Conservation (phyloP, 2,113 vertebrate genomes). For the Perccottus glenii region DNA sequence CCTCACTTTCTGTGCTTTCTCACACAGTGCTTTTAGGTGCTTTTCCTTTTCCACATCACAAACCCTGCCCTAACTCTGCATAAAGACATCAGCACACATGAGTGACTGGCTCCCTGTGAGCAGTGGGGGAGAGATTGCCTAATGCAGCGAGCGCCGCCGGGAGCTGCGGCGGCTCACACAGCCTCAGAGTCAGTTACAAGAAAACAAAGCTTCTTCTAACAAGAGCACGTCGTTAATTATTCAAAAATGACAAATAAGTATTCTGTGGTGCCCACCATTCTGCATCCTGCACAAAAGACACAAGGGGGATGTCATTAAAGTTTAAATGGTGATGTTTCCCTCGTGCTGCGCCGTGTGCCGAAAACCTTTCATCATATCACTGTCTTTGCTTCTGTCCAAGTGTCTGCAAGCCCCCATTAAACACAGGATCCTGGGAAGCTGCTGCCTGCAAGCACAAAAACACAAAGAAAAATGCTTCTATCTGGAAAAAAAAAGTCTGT, state of each 20-base stretch:
- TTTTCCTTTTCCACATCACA: not conserved
- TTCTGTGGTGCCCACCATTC: conserved; percentile 26
- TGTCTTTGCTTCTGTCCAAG: conserved; percentile 28
- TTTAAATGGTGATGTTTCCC: conserved; percentile 35
- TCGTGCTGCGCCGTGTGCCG: not conserved
- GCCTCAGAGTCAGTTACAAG: conserved; percentile 45
- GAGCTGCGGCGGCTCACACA: conserved; percentile 43
- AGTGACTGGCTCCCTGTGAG: conserved; percentile 34
- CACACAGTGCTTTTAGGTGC: not conserved
- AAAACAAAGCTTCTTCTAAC: conserved; percentile 61
- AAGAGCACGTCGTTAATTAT: conserved; percentile 61
- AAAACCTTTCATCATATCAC: conserved; percentile 45
- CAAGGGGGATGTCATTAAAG: conserved; percentile 38
- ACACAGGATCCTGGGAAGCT: conserved; percentile 23
- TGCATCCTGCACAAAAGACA: conserved; percentile 26
- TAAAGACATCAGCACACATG: conserved; percentile 47
- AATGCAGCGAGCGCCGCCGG: conserved; percentile 38
- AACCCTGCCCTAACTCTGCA: conserved; percentile 24
- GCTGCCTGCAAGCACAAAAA: conserved; percentile 17
- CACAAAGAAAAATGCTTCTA: conserved; percentile 4
- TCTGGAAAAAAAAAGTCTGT: not conserved
- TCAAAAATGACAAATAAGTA: conserved; percentile 61
- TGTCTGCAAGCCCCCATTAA: conserved; percentile 50
- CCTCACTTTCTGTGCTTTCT: not conserved
- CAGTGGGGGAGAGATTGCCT: conserved; percentile 27